Percentiles rank a stretch among this genome's conserved stretches.
phyloP scores from a whole-genome alignment of 2,888 invertebrate species.

The Drosophila cracens region DNA sequence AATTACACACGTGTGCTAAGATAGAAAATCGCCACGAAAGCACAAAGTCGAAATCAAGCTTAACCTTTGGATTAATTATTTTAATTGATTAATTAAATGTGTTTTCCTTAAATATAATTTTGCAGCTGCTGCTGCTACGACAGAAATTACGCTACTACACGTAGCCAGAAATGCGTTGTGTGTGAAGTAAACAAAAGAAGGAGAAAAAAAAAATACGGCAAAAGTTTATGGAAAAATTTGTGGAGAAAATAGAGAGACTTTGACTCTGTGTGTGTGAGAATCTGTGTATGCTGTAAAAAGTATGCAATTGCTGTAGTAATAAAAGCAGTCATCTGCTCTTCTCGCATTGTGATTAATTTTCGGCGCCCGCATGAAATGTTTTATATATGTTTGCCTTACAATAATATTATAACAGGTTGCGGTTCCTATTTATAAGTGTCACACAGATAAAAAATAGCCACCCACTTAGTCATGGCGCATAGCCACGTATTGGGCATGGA shows the following conservation, averaged over 20 bases:
- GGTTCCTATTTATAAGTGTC: slow-evolving; percentile 65
- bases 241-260: slow-evolving; percentile 4
- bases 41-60: slow-evolving; percentile 59
- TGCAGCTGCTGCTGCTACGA: slow-evolving; percentile 4
- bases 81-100: slow-evolving; percentile 21
- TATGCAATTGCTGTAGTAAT: slow-evolving; percentile 18
- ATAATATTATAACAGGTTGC: slow-evolving; percentile 54
- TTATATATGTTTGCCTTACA: slow-evolving; percentile 22
- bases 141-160: slow-evolving; percentile 22
- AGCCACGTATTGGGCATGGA: slow-evolving; percentile 54
- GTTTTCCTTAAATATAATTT: slow-evolving; percentile 13
- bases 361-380: slow-evolving; percentile 29
- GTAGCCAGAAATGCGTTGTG: slow-evolving; percentile 14
- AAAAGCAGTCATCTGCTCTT: slow-evolving; percentile 4
- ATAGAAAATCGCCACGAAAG: slow-evolving; percentile 61
- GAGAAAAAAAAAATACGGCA: slow-evolving; percentile 11
- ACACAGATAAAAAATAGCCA: slow-evolving; percentile 8
- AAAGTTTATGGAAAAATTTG: slow-evolving; percentile 40
- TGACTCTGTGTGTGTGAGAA: slow-evolving; percentile 26
- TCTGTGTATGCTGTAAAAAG: slow-evolving; percentile 15
- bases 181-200: slow-evolving; percentile 72
- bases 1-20: slow-evolving; percentile 56
- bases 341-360: slow-evolving; percentile 37
- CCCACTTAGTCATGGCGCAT: slow-evolving; percentile 38
- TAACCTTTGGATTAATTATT: slow-evolving; percentile 23